Evolutionary conservation across 2,113 vertebrate genomes (phyloP).

Genomic region (Calonectris borealis): DNA sequence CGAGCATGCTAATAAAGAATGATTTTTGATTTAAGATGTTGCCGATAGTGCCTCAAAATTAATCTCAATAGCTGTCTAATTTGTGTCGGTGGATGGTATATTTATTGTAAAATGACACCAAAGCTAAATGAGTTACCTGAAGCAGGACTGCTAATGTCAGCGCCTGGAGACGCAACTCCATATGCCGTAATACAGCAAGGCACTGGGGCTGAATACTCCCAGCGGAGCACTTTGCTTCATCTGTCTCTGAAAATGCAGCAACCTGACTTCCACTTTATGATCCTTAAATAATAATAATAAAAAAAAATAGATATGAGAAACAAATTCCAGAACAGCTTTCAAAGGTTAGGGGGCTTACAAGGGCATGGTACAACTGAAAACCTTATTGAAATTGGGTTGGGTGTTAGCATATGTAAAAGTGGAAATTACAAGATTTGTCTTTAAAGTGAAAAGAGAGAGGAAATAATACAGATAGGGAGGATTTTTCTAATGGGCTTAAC

Average conservation of each 20-base stretch:
- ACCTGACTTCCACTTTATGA: slow-evolving; percentile 72
- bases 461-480: not conserved
- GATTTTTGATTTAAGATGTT: slow-evolving; percentile 88
- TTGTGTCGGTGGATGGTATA: slow-evolving; percentile 85
- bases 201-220: slow-evolving; percentile 69
- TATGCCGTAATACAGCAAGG: slow-evolving; percentile 66
- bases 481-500: not conserved
- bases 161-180: slow-evolving; percentile 74
- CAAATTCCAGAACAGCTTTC: not conserved
- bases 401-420: not conserved
- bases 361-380: not conserved
- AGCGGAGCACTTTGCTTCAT: slow-evolving; percentile 66
- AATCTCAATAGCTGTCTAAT: slow-evolving; percentile 90
- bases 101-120: slow-evolving; percentile 87
- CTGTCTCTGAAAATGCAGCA: slow-evolving; percentile 70
- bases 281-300: slow-evolving; percentile 76
- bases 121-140: slow-evolving; percentile 86
- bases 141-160: slow-evolving; percentile 81
- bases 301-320: not conserved
- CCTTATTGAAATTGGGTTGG: not conserved
- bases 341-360: not conserved
- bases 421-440: not conserved
- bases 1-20: slow-evolving; percentile 81
- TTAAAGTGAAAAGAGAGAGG: slow-evolving; percentile 1
- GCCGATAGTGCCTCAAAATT: slow-evolving; percentile 84